Evolutionary conservation across 2,113 vertebrate genomes (phyloP), one percentile per base, ranked within the genome.

Genomic region (Hyperopisus bebe): DNA sequence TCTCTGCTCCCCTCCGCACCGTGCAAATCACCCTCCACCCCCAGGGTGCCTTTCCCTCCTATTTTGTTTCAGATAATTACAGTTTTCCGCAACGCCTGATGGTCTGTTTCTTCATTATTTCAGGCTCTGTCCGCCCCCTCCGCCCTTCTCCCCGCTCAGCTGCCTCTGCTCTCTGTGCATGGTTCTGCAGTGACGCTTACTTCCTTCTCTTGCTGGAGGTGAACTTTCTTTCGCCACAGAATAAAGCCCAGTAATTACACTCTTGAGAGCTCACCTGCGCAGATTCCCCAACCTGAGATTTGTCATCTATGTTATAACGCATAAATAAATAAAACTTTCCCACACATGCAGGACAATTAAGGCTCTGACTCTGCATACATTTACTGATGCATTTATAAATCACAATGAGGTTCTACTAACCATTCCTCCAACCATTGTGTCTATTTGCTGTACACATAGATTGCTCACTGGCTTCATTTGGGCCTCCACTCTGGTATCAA

Each of bases 1-100:
- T 90, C 89, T 90, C 42, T 86, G 55, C 46, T 87, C 58, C 58
- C 84, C 58, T 24, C 87, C n/a, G 19, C 83, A n/a, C 51, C 11
- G 42, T 55, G 31, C 53, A 74, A 90, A 90, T 86, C 89, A 86
- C 42, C 39, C 47, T 46, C 19, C 44, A 51, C 77, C 80, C 80
- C 51, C 51, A 55, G 53, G 77, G 80, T 89, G 70, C 83, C 24
- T 86, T 70, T 66, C 87, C 35, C 87, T 66, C 55, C 53, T 89
- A 86, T 89, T 89, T 86, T 84, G 42, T 87, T 51, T 70, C 84
- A 87, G 89, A 90, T 90, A 87, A 90, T 90, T 87, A 90, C 85
- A 87, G 53, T 90, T 58, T 50, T 90, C 87, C 55, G 46, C 42
- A 44, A 50, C 46, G 39, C 44, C 44, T 87, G 55, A 86, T 90